Evolutionary conservation across 2,888 invertebrate genomes (phyloP).

Genomic region (Mesorhabditis spiculigera): DNA sequence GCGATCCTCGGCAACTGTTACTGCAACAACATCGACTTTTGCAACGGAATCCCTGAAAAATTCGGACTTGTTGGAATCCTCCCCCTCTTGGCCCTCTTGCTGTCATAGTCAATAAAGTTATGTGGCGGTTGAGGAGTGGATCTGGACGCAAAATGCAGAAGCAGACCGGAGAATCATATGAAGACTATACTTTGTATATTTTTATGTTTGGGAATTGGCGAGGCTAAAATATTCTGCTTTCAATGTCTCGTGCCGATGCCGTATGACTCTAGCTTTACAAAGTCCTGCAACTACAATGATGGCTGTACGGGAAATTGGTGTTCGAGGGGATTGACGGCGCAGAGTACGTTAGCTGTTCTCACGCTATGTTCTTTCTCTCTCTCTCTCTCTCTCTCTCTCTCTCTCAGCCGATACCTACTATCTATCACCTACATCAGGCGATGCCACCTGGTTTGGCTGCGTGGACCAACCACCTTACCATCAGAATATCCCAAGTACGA

Average conservation of each 20-base stretch:
- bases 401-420: too few relatives aligned
- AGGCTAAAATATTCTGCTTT: not conserved
- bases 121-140: too few relatives aligned
- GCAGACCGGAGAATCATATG: not conserved
- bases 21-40: constrained; percentile 38
- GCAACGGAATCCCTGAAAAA: constrained; percentile 12
- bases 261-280: not conserved
- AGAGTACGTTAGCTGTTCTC: too few relatives aligned
- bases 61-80: too few relatives aligned
- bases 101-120: too few relatives aligned
- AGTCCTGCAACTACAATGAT: too few relatives aligned
- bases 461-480: not conserved
- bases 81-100: too few relatives aligned
- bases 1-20: constrained; percentile 27
- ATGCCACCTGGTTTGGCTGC: not conserved
- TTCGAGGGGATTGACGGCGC: too few relatives aligned
- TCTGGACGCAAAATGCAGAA: too few relatives aligned
- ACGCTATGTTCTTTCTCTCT: too few relatives aligned
- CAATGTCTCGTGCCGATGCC: constrained; percentile 4
- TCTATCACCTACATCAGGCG: not conserved
- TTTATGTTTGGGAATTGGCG: not conserved
- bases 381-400: too few relatives aligned
- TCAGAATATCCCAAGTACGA: not conserved
- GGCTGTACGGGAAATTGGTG: too few relatives aligned
- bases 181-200: not conserved